These are phyloP conservation scores for Onychomys leucogaster DNA, from an alignment of 2,797 vertebrate species.

Conservation along the genomic window DNA sequence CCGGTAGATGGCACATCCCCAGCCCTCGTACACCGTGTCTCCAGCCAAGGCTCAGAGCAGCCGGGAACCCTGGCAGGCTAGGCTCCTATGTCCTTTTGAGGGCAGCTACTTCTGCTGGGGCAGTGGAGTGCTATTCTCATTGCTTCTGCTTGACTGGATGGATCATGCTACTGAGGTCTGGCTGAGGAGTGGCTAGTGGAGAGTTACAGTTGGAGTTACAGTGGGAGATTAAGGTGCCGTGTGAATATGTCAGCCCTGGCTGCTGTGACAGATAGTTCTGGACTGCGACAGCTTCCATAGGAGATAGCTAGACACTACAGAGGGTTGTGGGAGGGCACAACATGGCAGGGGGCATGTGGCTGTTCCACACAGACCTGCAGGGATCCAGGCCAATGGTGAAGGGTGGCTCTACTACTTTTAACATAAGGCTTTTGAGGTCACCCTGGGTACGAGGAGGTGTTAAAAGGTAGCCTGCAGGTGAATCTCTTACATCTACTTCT, in stretches of 20 bases:
- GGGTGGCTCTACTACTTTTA: not conserved
- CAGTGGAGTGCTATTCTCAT: too few relatives aligned
- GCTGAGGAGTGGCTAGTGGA: not conserved
- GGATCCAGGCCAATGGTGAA: not conserved
- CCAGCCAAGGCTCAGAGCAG: not conserved
- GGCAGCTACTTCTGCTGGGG: not conserved
- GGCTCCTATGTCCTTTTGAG: not conserved
- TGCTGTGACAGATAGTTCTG: not conserved
- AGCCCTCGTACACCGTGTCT: accelerated
- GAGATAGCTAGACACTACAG: accelerated
- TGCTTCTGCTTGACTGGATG: not conserved
- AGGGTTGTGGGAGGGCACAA: not conserved
- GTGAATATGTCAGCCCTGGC: too few relatives aligned
- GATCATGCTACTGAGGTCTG: too few relatives aligned
- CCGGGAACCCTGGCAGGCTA: not conserved
- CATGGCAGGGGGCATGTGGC: not conserved
- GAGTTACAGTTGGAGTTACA: accelerated
- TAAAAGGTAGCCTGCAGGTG: not conserved
- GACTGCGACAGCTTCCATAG: not conserved
- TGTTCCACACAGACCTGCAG: not conserved
- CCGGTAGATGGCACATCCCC: accelerated
- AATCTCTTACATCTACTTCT: too few relatives aligned
- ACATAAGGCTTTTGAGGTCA: not conserved
- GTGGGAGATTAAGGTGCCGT: accelerated
- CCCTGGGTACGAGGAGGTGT: not conserved